Base-by-base conservation (phyloP, 2,113 vertebrate genomes). In the Scalopus aquaticus region DNA sequence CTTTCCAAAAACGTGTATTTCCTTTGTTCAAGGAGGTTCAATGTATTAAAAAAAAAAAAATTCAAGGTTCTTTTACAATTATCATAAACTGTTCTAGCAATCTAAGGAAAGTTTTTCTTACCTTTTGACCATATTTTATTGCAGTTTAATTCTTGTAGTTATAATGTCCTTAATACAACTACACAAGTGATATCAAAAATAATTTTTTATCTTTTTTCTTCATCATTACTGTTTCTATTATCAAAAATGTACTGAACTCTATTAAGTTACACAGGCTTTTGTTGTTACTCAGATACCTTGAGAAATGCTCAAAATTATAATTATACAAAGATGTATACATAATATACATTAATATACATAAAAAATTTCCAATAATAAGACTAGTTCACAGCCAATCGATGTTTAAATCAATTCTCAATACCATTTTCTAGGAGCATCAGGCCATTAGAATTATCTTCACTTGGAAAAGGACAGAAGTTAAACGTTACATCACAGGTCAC, bases 231-330 rank as follows among this genome's bases (percentile, higher is more conserved):
- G 3, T 93, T 92, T 81, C 46, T 64, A 24, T 30, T 88, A 72
- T 88, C 67, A 88, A 79, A 76, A 92, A 92, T 84, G 16, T 44
- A 84, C 19, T 78, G 39, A 49, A 74, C 5, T 90, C 62, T 88
- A 19, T 95, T 30, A 90, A 60, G n/a, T 32, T 84, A 79, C 37
- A 17, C 4, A 77, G 35, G 85, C 20, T 62, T 81, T 91, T 69
- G 81, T 90, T 81, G 11, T n/a, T 89, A 90, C 17, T 67, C 51
- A 77, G 15, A 89, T 77, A 5, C 11, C 62, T 73, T 82, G 35
- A 89, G 94, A 90, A 76, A 82, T 90, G 30, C 73, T 88, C 32
- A 84, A 84, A 82, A 56, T 88, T 93, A 88, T 85, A 73, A 88
- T 74, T 74, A 78, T 26, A 67, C 6, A 58, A 39, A 74, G 7